Conservation (phyloP, 2,113 vertebrate genomes). For the Thunnus maccoyii region DNA sequence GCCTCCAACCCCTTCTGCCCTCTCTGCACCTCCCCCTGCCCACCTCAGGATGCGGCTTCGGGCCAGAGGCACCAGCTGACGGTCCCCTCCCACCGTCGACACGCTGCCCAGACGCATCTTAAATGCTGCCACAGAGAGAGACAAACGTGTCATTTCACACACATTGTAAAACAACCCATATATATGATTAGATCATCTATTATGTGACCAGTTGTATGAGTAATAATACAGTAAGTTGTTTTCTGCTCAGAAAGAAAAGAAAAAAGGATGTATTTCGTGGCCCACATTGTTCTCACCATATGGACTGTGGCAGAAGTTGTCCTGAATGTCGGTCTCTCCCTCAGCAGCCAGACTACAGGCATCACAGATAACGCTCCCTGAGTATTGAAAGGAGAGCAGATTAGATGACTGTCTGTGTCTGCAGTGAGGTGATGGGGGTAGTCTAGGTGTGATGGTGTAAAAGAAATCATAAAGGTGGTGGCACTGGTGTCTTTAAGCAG, state of each 20-base stretch:
- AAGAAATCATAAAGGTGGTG: background rate
- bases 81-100: slow-evolving; percentile 76
- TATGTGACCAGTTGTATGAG: background rate
- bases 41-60: slow-evolving; percentile 82
- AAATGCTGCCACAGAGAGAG: slow-evolving; percentile 75
- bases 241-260: background rate
- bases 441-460: background rate
- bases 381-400: background rate
- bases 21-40: slow-evolving; percentile 72
- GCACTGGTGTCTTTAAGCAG: background rate
- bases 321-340: slow-evolving; percentile 79
- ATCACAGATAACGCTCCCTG: slow-evolving; percentile 81
- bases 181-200: background rate
- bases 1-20: slow-evolving; percentile 73
- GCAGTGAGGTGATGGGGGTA: background rate
- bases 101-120: slow-evolving; percentile 83
- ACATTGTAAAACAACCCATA: slow-evolving; percentile 34
- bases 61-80: slow-evolving; percentile 79
- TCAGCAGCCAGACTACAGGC: slow-evolving; percentile 79
- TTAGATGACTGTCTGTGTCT: background rate
- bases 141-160: slow-evolving; percentile 35
- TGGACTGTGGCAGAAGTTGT: slow-evolving; percentile 81
- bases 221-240: background rate
- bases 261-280: background rate
- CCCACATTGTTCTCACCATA: slow-evolving; percentile 77